phyloP scores from a whole-genome alignment of 2,888 invertebrate species.

The Parnassius orleans region DNA sequence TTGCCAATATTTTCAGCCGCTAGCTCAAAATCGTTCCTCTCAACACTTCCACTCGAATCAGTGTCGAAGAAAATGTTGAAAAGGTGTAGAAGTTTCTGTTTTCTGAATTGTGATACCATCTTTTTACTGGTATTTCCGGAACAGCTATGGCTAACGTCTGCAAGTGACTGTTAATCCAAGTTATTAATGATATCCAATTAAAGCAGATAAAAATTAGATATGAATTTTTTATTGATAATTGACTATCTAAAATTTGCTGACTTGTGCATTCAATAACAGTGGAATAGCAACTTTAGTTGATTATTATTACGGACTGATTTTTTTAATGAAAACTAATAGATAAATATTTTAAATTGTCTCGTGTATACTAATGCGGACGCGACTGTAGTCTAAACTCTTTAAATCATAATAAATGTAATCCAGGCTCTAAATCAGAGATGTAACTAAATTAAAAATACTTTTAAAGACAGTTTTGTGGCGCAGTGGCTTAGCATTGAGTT shows the following conservation, averaged over 20 bases:
- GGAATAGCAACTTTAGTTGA: background rate
- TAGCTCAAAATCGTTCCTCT: slow-evolving; percentile 89
- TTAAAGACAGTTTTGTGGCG: too few species aligned
- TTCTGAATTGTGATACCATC: slow-evolving; percentile 87
- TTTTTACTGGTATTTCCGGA: background rate
- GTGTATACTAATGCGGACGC: too few species aligned
- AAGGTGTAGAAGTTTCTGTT: slow-evolving; percentile 82
- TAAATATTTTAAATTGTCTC: too few species aligned
- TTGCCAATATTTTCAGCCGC: slow-evolving; percentile 91
- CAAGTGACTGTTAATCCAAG: background rate
- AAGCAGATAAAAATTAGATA: slow-evolving; percentile 6
- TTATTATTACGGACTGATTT: too few species aligned
- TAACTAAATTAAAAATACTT: too few species aligned
- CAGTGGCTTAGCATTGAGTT: too few species aligned
- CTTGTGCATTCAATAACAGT: background rate
- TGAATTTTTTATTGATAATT: slow-evolving; percentile 4
- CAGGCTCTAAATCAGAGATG: too few species aligned
- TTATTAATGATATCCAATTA: too few species aligned
- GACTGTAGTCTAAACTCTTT: too few species aligned
- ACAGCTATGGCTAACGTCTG: background rate
- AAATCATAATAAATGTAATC: too few species aligned
- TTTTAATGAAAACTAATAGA: too few species aligned
- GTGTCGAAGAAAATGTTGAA: slow-evolving; percentile 85
- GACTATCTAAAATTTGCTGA: background rate
- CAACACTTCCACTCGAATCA: slow-evolving; percentile 90